Conservation (phyloP, 2,888 invertebrate species). For the Aromia moschata region DNA sequence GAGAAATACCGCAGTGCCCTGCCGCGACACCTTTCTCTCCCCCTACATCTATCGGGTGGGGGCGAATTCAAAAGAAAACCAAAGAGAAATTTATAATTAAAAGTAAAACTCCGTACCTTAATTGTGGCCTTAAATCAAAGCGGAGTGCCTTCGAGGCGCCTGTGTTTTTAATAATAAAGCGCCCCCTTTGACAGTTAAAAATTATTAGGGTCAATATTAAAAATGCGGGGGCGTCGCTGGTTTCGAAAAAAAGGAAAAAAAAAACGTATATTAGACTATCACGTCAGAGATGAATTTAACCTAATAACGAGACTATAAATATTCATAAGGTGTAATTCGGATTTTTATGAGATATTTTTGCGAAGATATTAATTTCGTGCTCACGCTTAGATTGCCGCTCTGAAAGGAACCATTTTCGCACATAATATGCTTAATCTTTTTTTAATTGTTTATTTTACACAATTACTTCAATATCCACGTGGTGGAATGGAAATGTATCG, state of each 20-base stretch:
- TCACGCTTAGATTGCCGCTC: neutral
- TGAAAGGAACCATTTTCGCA: neutral
- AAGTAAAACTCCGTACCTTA: constrained; percentile 17
- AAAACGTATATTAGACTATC: constrained; percentile 28
- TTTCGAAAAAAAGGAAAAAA: too few species aligned
- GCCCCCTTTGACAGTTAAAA: constrained; percentile 29
- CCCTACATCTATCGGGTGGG: too few species aligned
- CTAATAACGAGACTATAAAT: neutral
- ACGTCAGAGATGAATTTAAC: constrained; percentile 26
- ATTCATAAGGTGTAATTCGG: neutral
- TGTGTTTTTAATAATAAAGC: constrained; percentile 13
- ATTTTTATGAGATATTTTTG: neutral
- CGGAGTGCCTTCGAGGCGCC: constrained; percentile 1
- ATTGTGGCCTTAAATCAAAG: constrained; percentile 20
- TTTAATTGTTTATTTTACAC: too few species aligned
- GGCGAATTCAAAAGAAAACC: constrained; percentile 16
- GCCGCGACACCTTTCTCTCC: too few species aligned
- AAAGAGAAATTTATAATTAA: constrained; percentile 23
- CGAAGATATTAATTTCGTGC: neutral
- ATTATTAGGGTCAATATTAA: constrained; percentile 36
- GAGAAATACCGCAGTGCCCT: constrained; percentile 4
- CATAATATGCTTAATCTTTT: too few species aligned
- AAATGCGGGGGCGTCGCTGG: constrained; percentile 24
- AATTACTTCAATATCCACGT: too few species aligned
- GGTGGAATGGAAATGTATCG: too few species aligned